Percentiles rank a stretch among this genome's conserved stretches.
phyloP scores from a whole-genome alignment of 53 echinoderm and acorn worm genomes.

The Paelopatides confundens region DNA sequence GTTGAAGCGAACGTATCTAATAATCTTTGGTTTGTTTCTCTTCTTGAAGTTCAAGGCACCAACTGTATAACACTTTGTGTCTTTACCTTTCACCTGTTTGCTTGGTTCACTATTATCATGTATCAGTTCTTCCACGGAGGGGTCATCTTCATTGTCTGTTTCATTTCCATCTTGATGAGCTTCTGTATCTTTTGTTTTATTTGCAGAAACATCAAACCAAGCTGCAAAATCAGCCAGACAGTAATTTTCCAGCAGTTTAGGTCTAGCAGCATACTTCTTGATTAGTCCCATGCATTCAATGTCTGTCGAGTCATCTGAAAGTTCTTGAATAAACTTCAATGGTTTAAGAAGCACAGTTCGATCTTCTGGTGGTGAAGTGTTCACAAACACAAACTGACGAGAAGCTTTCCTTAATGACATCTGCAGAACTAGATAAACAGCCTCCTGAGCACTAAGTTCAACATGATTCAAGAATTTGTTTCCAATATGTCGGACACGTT shows the following conservation, averaged over 20 bases:
- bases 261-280: constrained; percentile 38
- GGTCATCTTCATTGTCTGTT: neutral
- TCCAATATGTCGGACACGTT: constrained; percentile 39
- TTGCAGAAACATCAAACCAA: constrained; percentile 7
- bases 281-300: constrained; percentile 10
- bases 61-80: neutral
- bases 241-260: constrained; percentile 36
- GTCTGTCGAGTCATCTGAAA: constrained; percentile 53
- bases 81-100: neutral
- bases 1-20: neutral
- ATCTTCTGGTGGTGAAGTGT: constrained; percentile 47
- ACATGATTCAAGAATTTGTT: constrained; percentile 46
- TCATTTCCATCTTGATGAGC: constrained; percentile 19
- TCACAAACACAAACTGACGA: constrained; percentile 42
- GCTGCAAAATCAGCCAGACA: constrained; percentile 59
- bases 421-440: constrained; percentile 51
- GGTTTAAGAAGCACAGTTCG: constrained; percentile 36
- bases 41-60: neutral
- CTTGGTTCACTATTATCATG: too few species aligned
- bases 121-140: neutral
- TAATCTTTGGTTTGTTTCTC: neutral
- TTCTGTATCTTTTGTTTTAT: constrained; percentile 13
- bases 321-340: constrained; percentile 23
- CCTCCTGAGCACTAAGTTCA: constrained; percentile 56
- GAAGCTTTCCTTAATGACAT: constrained; percentile 44